A percentile compares a stretch with the other conserved stretches of the same genome.
These are phyloP conservation scores for Cosmia pyralina DNA, from an alignment of 2,888 invertebrate genomes.

Conservation along the genomic window DNA sequence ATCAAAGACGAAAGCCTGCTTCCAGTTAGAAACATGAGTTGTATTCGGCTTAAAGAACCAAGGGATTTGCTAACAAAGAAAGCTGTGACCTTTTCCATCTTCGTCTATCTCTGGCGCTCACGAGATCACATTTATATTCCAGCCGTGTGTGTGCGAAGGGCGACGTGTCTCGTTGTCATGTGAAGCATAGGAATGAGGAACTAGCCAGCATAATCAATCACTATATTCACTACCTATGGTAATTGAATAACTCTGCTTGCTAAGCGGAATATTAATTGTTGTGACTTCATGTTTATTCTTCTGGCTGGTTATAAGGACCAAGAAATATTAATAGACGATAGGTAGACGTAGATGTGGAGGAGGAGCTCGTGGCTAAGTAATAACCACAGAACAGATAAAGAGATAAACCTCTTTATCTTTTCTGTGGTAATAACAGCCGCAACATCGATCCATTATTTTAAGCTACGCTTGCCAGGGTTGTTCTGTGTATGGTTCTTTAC, in stretches of 20 bases:
- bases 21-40: conserved; percentile 49
- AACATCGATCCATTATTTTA: too few species aligned
- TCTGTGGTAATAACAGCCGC: too few species aligned
- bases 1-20: conserved; percentile 12
- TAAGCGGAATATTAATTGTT: conserved; percentile 34
- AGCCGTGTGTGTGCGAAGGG: conserved; percentile 34
- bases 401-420: too few species aligned
- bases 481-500: too few species aligned
- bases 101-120: conserved; percentile 15
- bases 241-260: conserved; percentile 34
- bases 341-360: too few species aligned
- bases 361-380: too few species aligned
- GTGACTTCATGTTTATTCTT: conserved; percentile 21
- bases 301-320: not conserved
- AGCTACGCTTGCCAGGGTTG: too few species aligned
- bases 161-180: conserved; percentile 35
- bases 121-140: conserved; percentile 56
- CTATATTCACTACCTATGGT: conserved; percentile 21
- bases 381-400: too few species aligned
- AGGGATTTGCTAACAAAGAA: conserved; percentile 43
- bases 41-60: conserved; percentile 22
- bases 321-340: not conserved
- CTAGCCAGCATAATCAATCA: conserved; percentile 40
- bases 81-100: conserved; percentile 52
- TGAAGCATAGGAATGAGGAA: conserved; percentile 58